A percentile compares a stretch with the other conserved stretches of the same genome.
phyloP scores from a whole-genome alignment of 2,888 invertebrate genomes.

The Troilus luridus region DNA sequence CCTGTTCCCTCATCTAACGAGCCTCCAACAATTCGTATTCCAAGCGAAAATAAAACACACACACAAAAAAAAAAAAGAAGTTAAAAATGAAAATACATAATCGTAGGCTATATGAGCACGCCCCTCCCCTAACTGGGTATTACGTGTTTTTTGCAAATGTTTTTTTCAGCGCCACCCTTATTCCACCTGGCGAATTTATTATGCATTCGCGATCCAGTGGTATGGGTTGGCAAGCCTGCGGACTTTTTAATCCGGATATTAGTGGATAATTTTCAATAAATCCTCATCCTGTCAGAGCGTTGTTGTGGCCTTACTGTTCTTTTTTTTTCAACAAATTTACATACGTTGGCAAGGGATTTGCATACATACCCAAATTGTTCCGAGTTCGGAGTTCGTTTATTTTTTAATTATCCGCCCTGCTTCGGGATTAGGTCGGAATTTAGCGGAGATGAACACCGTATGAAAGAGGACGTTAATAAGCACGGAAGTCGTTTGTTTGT shows the following conservation, averaged over 20 bases:
- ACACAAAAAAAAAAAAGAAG: not conserved
- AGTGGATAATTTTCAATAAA: conserved; percentile 58
- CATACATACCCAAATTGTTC: conserved; percentile 33
- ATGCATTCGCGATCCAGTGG: conserved; percentile 51
- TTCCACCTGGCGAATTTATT: conserved; percentile 54
- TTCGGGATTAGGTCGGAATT: not conserved
- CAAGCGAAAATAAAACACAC: conserved; percentile 7
- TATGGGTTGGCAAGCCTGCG: conserved; percentile 41
- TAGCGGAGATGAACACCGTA: not conserved
- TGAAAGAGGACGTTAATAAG: not conserved
- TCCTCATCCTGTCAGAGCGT: conserved; percentile 30
- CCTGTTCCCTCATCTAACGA: not conserved
- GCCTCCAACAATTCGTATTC: not conserved
- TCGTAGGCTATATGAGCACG: not conserved
- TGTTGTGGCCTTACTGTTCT: conserved; percentile 16
- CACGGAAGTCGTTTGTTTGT: not conserved
- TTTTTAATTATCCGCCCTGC: conserved; percentile 47
- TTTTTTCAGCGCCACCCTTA: not conserved
- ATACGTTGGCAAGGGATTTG: conserved; percentile 42
- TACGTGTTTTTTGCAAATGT: not conserved
- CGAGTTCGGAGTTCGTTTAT: conserved; percentile 19
- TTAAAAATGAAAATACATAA: not conserved
- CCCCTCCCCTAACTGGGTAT: not conserved
- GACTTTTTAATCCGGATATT: conserved; percentile 58
- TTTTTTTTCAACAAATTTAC: conserved; percentile 56